Conservation (phyloP, 2,113 vertebrate species). For the Ranitomeya imitator region DNA sequence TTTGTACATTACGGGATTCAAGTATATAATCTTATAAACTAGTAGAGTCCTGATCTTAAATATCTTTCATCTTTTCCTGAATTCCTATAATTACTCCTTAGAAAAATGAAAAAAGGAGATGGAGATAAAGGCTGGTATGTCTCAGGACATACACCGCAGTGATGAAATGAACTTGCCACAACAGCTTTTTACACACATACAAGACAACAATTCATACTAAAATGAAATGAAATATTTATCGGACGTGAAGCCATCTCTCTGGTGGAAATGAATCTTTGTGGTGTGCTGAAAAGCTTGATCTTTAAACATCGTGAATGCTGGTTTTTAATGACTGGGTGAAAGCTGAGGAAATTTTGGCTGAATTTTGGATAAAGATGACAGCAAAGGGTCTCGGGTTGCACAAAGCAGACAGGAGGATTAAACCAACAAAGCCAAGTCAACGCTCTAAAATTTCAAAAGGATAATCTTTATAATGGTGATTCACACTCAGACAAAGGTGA, state of each 20-base stretch:
- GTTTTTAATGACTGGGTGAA: slow-evolving; percentile 76
- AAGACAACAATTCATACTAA: slow-evolving; percentile 62
- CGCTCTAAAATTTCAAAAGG: slow-evolving; percentile 80
- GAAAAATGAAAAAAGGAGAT: slow-evolving; percentile 52
- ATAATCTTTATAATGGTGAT: slow-evolving; percentile 74
- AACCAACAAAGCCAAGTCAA: slow-evolving; percentile 79
- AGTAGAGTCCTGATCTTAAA: slow-evolving; percentile 57
- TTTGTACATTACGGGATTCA: neutral
- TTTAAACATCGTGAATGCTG: slow-evolving; percentile 73
- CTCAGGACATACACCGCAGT: slow-evolving; percentile 71
- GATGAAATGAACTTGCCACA: slow-evolving; percentile 64
- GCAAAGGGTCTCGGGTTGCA: slow-evolving; percentile 74
- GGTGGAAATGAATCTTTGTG: slow-evolving; percentile 71
- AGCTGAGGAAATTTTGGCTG: slow-evolving; percentile 78
- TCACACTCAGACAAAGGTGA: slow-evolving; percentile 71
- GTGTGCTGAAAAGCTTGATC: slow-evolving; percentile 80
- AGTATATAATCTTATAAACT: neutral
- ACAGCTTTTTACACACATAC: slow-evolving; percentile 51
- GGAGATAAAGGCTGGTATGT: slow-evolving; percentile 61
- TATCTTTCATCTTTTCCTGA: slow-evolving; percentile 74
- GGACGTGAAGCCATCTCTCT: slow-evolving; percentile 72
- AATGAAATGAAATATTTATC: slow-evolving; percentile 77
- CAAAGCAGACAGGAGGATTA: slow-evolving; percentile 78
- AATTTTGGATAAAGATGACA: slow-evolving; percentile 85
- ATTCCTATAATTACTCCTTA: slow-evolving; percentile 75